These are phyloP conservation scores for Leucozona laternaria DNA, from an alignment of 2,888 invertebrate genomes.

Conservation along the genomic window DNA sequence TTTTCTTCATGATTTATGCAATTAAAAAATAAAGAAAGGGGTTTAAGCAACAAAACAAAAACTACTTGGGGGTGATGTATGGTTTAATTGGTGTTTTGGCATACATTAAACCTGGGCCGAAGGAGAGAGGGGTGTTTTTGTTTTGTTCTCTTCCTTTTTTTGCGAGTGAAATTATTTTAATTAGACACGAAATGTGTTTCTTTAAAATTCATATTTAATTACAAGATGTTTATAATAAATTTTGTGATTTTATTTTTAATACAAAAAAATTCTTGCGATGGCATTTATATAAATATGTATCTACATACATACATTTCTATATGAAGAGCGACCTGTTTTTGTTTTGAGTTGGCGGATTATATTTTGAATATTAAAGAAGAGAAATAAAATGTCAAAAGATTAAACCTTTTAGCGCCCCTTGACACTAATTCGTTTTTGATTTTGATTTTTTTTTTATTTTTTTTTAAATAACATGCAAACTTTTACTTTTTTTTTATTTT, in stretches of 20 bases:
- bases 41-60: not conserved
- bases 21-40: not conserved
- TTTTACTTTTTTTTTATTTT: not conserved
- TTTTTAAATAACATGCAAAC: not conserved
- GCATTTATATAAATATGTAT: not conserved
- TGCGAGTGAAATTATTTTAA: slow-evolving; percentile 56
- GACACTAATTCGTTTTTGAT: slow-evolving; percentile 46
- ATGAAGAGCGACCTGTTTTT: slow-evolving; percentile 34
- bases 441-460: slow-evolving; percentile 8
- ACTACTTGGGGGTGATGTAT: slow-evolving; percentile 71
- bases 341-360: slow-evolving; percentile 4
- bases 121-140: not conserved
- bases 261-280: not conserved
- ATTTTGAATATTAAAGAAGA: slow-evolving; percentile 24
- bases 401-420: slow-evolving; percentile 52
- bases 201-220: slow-evolving; percentile 46
- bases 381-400: slow-evolving; percentile 29
- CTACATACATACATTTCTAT: not conserved
- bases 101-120: not conserved
- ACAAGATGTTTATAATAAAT: slow-evolving; percentile 38
- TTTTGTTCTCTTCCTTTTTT: not conserved
- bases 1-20: not conserved
- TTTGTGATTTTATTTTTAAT: slow-evolving; percentile 23
- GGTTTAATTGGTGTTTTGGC: slow-evolving; percentile 58
- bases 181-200: slow-evolving; percentile 49